A percentile compares a stretch with the other conserved stretches of the same genome.
Conservation (phyloP, 2,113 vertebrate species). For the Microcebus jonahi region DNA sequence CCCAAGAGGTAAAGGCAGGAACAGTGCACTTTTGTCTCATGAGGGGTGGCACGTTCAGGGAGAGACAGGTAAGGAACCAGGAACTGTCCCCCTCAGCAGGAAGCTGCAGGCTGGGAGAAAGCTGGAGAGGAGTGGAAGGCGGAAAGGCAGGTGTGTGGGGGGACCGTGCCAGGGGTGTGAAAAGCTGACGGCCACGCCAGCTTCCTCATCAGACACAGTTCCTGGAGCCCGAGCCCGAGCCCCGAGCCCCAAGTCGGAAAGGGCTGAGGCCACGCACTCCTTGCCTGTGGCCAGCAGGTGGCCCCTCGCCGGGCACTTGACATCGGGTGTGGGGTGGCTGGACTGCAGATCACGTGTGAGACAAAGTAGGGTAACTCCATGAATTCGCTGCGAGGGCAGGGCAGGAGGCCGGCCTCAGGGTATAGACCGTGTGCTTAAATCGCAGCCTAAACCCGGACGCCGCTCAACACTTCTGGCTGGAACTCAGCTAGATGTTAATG, state of each 20-base stretch:
- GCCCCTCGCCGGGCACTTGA: background rate
- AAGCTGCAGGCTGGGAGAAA: background rate
- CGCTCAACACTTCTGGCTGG: background rate
- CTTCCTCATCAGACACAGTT: background rate
- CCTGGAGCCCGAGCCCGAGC: background rate
- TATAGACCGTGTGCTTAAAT: background rate
- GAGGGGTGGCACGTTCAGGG: background rate
- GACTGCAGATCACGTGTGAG: background rate
- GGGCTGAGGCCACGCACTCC: background rate
- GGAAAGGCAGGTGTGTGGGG: background rate
- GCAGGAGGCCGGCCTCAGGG: background rate
- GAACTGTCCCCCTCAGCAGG: background rate
- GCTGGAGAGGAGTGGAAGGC: background rate
- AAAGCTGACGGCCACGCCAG: background rate
- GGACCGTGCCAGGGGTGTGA: background rate
- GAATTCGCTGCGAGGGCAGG: background rate
- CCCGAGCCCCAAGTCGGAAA: background rate
- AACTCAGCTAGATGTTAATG: background rate
- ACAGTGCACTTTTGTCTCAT: background rate
- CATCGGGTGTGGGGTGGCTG: background rate
- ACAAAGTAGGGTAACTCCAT: background rate
- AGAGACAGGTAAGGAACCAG: background rate
- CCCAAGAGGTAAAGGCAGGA: background rate
- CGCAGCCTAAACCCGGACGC: background rate
- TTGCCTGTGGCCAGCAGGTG: background rate